These are phyloP conservation scores for Otus scops DNA, from an alignment of 2,797 vertebrate species.

Conservation along the genomic window DNA sequence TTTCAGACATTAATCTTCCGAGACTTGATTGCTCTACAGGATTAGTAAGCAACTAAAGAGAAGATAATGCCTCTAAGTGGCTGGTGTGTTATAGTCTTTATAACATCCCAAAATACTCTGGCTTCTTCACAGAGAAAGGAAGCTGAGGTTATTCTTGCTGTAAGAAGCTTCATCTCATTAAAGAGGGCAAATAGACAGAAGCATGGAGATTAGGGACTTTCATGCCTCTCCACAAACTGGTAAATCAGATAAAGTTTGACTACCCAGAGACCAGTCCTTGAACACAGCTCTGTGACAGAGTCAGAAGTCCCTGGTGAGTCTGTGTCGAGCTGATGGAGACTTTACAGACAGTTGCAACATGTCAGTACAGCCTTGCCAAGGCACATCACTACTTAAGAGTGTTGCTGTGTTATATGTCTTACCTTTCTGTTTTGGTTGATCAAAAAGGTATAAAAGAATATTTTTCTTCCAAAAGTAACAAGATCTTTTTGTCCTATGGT, in stretches of 20 bases:
- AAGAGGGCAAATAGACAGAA: not conserved
- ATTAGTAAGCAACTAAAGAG: not conserved
- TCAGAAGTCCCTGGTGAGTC: not conserved
- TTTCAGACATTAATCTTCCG: not conserved
- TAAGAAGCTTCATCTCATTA: not conserved
- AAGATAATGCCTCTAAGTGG: not conserved
- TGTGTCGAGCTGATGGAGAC: not conserved
- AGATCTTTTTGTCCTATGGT: not conserved
- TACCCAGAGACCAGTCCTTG: not conserved
- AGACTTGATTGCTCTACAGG: not conserved
- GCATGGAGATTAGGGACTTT: not conserved
- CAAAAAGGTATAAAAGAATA: not conserved
- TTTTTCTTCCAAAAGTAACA: not conserved
- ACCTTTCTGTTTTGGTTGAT: not conserved
- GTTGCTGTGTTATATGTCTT: not conserved
- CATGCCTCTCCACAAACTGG: not conserved
- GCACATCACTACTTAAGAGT: not conserved
- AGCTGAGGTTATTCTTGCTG: not conserved
- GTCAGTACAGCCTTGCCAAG: not conserved
- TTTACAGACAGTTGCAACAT: not conserved
- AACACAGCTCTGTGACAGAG: not conserved
- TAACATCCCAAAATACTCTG: not conserved
- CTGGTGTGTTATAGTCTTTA: not conserved
- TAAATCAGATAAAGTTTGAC: not conserved
- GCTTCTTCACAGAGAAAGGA: not conserved